These are phyloP conservation scores for Lasioglossum zephyrum DNA, from an alignment of 2,888 invertebrate genomes.

Conservation along the genomic window DNA sequence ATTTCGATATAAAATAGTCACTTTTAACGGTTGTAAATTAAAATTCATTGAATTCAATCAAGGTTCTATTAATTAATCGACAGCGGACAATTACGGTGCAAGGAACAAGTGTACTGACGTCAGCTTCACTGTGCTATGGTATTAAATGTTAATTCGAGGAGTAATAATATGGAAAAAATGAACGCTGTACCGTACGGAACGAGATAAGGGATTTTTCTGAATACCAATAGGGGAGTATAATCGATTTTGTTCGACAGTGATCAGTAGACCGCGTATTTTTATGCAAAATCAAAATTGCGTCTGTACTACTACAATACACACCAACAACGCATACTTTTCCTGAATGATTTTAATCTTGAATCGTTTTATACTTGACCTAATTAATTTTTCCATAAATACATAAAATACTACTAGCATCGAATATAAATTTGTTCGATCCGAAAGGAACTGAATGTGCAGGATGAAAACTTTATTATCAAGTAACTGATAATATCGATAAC, in stretches of 20 bases:
- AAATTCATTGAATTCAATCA: not conserved
- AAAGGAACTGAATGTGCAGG: not conserved
- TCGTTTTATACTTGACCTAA: no score
- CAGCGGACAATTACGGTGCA: not conserved
- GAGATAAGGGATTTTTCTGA: not conserved
- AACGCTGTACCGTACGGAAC: not conserved
- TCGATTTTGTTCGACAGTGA: not conserved
- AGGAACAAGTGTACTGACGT: slow-evolving; percentile 10
- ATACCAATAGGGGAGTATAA: not conserved
- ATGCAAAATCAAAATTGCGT: not conserved
- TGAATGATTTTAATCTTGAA: not conserved
- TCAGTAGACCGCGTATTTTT: not conserved
- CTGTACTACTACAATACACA: not conserved
- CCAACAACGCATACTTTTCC: not conserved
- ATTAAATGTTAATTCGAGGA: not conserved
- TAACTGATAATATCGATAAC: no score
- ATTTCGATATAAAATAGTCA: not conserved
- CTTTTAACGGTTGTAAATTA: not conserved
- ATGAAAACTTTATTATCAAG: not conserved
- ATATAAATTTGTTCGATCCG: not conserved
- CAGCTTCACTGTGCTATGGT: not conserved
- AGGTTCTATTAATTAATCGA: not conserved
- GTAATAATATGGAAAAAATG: not conserved
- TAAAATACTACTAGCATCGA: not conserved
- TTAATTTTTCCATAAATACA: not conserved